phyloP scores from a whole-genome alignment of 1,140 invertebrate genomes.

The Rhopalosiphum padi region DNA sequence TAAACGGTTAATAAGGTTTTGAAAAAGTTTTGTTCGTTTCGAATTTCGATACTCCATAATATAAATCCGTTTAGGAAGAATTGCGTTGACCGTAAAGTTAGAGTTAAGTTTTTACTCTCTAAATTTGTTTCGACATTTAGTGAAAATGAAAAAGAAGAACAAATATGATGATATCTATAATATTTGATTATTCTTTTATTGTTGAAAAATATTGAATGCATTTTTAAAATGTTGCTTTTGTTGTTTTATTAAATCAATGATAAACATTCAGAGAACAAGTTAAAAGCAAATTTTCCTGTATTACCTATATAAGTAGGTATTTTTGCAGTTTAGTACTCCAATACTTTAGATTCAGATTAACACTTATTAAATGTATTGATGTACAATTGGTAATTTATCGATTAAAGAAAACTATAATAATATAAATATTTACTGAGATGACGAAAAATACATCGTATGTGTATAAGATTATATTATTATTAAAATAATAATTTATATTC shows the following conservation, averaged over 20 bases:
- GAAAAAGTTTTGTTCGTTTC: not conserved
- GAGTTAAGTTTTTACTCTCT: not conserved
- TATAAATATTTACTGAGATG: not conserved
- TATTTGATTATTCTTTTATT: not conserved
- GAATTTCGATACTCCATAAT: not conserved
- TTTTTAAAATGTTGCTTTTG: not conserved
- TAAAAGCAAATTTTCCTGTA: not conserved
- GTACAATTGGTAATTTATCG: not conserved
- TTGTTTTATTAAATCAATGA: not conserved
- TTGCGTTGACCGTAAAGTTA: not conserved
- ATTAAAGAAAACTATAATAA: not conserved
- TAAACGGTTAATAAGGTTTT: conserved; percentile 6
- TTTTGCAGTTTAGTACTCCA: not conserved
- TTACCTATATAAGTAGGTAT: too few species aligned
- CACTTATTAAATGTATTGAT: not conserved
- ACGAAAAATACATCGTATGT: not conserved
- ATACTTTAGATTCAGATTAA: not conserved
- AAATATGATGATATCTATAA: not conserved
- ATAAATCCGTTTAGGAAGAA: not conserved
- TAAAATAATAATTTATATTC: too few species aligned
- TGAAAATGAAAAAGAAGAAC: not conserved
- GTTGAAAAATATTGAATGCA: not conserved
- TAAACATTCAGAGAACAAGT: not conserved
- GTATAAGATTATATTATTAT: not conserved
- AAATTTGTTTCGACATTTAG: not conserved